These are phyloP conservation scores for Lipophrys pholis DNA, from an alignment of 2,113 vertebrate genomes.

Conservation along the genomic window DNA sequence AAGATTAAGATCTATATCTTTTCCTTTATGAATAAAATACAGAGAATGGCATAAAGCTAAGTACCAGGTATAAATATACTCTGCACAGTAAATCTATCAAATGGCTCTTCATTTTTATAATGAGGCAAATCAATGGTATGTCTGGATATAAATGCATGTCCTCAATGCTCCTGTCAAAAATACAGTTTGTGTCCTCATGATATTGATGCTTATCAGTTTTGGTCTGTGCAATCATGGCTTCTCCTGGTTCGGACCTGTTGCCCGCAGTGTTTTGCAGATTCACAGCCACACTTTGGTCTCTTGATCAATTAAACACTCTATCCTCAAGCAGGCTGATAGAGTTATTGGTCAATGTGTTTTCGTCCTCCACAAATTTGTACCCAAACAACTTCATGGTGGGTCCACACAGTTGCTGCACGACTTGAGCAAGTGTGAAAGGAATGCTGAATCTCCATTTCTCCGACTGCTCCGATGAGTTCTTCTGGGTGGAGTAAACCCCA, in stretches of 20 bases:
- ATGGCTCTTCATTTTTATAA: conserved; percentile 39
- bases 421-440: conserved; percentile 93
- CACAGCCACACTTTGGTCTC: conserved; percentile 12
- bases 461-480: conserved; percentile 94
- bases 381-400: conserved; percentile 93
- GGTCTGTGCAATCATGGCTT: conserved; percentile 48
- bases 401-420: conserved; percentile 91
- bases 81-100: conserved; percentile 52
- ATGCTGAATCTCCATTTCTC: conserved; percentile 96
- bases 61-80: conserved; percentile 27
- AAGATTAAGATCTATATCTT: conserved; percentile 17
- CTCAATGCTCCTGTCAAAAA: conserved; percentile 12
- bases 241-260: neutral
- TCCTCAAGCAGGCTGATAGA: conserved; percentile 94
- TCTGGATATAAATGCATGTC: conserved; percentile 14
- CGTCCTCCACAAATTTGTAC: conserved; percentile 88
- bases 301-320: conserved; percentile 67
- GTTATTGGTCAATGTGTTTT: conserved; percentile 86
- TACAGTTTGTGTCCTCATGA: conserved; percentile 6
- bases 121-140: conserved; percentile 63
- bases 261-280: conserved; percentile 14
- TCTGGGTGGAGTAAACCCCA: conserved; percentile 93
- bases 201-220: conserved; percentile 40
- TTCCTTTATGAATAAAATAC: conserved; percentile 43
- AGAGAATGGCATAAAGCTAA: conserved; percentile 28